phyloP scores from a whole-genome alignment of 2,888 invertebrate species.

The Meiosimyza platycephala region DNA sequence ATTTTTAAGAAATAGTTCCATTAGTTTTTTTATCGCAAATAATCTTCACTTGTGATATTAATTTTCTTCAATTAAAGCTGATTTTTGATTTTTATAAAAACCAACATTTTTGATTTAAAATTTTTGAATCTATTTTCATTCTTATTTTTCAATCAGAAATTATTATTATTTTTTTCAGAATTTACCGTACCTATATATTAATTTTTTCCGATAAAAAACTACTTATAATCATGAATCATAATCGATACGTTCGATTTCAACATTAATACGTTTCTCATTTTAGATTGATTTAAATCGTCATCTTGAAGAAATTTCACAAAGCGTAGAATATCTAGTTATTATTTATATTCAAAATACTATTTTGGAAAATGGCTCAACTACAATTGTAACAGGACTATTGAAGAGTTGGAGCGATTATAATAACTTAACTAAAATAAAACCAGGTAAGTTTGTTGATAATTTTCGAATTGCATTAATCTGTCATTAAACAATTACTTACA shows the following conservation, averaged over 20 bases:
- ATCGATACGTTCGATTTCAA: neutral
- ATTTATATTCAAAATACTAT: slow-evolving; percentile 52
- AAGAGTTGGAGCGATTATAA: slow-evolving; percentile 59
- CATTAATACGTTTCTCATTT: neutral
- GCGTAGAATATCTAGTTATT: slow-evolving; percentile 54
- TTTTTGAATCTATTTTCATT: too few relatives aligned
- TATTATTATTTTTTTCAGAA: too few relatives aligned
- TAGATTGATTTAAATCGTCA: slow-evolving; percentile 69
- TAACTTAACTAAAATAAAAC: slow-evolving; percentile 47
- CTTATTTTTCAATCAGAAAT: too few relatives aligned
- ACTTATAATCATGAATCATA: too few relatives aligned
- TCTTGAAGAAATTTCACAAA: slow-evolving; percentile 74
- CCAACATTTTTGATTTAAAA: too few relatives aligned
- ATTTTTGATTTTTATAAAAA: too few relatives aligned
- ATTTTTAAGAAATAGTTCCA: too few relatives aligned
- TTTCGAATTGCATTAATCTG: neutral
- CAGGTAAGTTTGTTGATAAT: slow-evolving; percentile 49
- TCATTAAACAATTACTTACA: slow-evolving; percentile 38
- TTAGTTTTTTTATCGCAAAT: too few relatives aligned
- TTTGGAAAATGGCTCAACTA: slow-evolving; percentile 35
- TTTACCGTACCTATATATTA: too few relatives aligned
- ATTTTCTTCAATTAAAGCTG: too few relatives aligned
- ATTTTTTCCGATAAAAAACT: too few relatives aligned
- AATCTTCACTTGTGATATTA: too few relatives aligned
- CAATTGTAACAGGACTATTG: slow-evolving; percentile 49